Evolutionary conservation across 2,888 invertebrate genomes (phyloP), one percentile per base, ranked within the genome.

Genomic region (Neoascia interrupta): DNA sequence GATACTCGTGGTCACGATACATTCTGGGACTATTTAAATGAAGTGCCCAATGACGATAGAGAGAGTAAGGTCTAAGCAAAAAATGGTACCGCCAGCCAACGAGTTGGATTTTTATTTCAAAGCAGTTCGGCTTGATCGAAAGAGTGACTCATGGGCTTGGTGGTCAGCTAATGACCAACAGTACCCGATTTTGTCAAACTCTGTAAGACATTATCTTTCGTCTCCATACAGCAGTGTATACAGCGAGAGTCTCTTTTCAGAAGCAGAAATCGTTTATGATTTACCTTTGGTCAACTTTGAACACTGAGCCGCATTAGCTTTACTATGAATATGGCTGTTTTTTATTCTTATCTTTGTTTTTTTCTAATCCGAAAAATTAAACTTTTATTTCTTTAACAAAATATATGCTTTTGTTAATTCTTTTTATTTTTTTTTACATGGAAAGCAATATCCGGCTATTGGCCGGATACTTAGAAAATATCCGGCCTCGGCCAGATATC

Each of bases 81-180:
- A 64, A 64, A 15, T 15, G 5, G 10, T 41, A 43, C 36, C n/a
- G 54, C 43, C 11, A 66, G 15, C 19, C 23, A 51, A 53, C 61
- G n/a, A n/a, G n/a, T 51, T 1, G 45, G 54, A n/a, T n/a, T 13
- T 21, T n/a, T 56, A 16, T 45, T 18, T 36, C 2, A 41, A 43
- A 66, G 34, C 41, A 43, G 8, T 43, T 66, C 43, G 45, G 15
- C 11, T 34, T 15, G 34, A 66, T 13, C 54, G 31, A 10, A 54
- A 53, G 8, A 31, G 19, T 8, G 54, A 36, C 26, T 23, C 37
- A 15, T 49, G 6, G 6, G 23, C 53, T 13, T 39, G 21, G 23
- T 53, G 53, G 16, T 37, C 53, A 36, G 28, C 26, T 19, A 56
- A 56, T 28, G 11, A 5, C 2, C 18, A 18, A 18, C 19, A 31